Percentiles rank a stretch among this genome's conserved stretches.
Evolutionary conservation across 2,888 invertebrate genomes (phyloP).

Genomic region (Callyntrura sp.): DNA sequence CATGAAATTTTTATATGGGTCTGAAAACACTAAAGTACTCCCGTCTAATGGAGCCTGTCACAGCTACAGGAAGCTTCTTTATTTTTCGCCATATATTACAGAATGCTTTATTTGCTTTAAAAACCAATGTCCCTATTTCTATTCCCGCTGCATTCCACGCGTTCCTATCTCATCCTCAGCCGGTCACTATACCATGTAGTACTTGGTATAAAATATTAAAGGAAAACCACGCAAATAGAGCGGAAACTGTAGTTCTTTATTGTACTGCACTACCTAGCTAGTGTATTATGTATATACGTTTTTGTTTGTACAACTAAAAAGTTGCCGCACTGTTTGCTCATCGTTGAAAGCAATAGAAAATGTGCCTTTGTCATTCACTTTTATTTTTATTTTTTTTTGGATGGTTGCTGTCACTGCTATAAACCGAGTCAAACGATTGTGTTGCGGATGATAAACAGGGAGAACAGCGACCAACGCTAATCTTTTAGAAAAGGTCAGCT

Average conservation of each 20-base stretch:
- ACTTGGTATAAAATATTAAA: neutral
- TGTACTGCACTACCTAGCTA: too few species aligned
- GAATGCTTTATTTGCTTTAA: neutral
- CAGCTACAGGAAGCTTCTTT: neutral
- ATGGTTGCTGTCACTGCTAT: neutral
- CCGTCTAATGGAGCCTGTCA: slow-evolving; percentile 32
- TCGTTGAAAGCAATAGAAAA: neutral
- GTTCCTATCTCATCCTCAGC: neutral
- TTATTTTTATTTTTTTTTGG: neutral
- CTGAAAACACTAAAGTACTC: slow-evolving; percentile 5
- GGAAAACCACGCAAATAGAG: neutral
- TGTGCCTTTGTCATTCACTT: slow-evolving; percentile 17
- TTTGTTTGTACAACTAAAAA: neutral
- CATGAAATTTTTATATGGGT: slow-evolving; percentile 31
- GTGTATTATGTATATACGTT: neutral
- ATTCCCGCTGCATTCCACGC: neutral
- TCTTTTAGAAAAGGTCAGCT: too few species aligned
- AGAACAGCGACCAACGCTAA: too few species aligned
- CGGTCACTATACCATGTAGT: neutral
- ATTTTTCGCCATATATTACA: neutral
- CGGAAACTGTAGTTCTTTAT: neutral
- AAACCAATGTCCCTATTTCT: neutral
- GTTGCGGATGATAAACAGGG: neutral
- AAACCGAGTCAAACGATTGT: neutral
- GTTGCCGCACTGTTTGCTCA: neutral